phyloP scores from a whole-genome alignment of 2,888 invertebrate genomes.

The Creontiades dilutus region DNA sequence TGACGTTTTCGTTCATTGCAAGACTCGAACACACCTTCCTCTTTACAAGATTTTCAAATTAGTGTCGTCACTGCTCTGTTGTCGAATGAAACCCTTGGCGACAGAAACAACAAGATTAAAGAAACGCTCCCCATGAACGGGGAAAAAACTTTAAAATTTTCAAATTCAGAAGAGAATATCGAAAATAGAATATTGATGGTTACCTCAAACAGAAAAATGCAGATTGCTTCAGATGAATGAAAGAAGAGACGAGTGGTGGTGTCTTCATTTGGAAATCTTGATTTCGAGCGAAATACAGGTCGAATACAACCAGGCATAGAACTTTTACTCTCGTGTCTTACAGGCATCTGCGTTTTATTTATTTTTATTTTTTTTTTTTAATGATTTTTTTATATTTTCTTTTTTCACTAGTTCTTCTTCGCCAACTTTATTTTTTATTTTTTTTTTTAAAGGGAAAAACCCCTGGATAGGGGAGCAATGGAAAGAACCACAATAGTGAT shows the following conservation, averaged over 20 bases:
- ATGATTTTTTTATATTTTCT: neutral
- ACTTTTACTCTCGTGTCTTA: neutral
- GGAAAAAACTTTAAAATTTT: neutral
- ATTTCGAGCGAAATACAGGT: neutral
- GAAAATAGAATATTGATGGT: neutral
- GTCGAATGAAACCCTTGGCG: conserved; percentile 34
- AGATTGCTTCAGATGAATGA: neutral
- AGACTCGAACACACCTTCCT: too few relatives aligned
- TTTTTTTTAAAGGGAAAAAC: conserved; percentile 56
- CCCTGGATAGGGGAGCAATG: conserved; percentile 60
- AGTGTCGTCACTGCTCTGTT: neutral
- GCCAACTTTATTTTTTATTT: conserved; percentile 43
- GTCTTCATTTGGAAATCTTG: conserved; percentile 45
- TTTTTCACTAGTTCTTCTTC: conserved; percentile 55
- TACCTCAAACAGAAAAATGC: neutral
- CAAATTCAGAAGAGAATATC: neutral
- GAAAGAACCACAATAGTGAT: conserved; percentile 34
- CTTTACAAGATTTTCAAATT: too few relatives aligned
- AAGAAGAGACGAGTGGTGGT: conserved; percentile 39
- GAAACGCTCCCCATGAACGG: conserved; percentile 3
- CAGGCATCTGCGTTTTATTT: neutral
- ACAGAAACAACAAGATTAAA: neutral
- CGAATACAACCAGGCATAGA: neutral
- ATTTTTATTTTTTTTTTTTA: conserved; percentile 31
- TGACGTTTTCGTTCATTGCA: neutral